Conservation (phyloP, 2,888 invertebrate genomes). For the Zygogramma bicolorata region DNA sequence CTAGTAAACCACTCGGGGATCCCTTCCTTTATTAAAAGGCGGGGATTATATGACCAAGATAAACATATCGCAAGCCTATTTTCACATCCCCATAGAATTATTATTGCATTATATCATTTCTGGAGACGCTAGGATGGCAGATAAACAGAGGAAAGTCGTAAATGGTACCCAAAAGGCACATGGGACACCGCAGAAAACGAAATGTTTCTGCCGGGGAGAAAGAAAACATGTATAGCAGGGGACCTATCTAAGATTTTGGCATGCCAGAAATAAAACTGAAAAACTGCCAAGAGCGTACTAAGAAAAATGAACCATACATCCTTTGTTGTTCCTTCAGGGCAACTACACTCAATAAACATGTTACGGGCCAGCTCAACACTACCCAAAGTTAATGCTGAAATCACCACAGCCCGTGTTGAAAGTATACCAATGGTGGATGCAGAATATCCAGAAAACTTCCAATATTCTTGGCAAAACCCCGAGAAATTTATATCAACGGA, state of each 20-base stretch:
- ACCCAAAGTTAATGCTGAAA: neutral
- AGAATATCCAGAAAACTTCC: conserved; percentile 13
- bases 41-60: no score
- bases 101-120: no score
- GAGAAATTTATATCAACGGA: conserved; percentile 41
- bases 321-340: conserved; percentile 21
- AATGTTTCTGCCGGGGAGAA: neutral
- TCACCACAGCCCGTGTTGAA: conserved; percentile 6
- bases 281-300: conserved; percentile 11
- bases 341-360: conserved; percentile 18
- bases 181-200: neutral
- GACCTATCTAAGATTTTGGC: neutral
- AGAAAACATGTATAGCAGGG: neutral
- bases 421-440: conserved; percentile 36
- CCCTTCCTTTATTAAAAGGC: no score
- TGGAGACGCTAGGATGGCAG: no score
- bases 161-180: neutral
- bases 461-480: conserved; percentile 32
- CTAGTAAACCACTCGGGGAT: no score
- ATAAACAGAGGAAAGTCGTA: neutral
- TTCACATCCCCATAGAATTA: no score
- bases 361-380: conserved; percentile 19
- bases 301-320: conserved; percentile 27
- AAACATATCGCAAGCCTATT: no score
- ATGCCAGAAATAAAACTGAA: conserved; percentile 24